Base-by-base conservation (phyloP, 2,888 invertebrate species). In the Electrophaes corylata region DNA sequence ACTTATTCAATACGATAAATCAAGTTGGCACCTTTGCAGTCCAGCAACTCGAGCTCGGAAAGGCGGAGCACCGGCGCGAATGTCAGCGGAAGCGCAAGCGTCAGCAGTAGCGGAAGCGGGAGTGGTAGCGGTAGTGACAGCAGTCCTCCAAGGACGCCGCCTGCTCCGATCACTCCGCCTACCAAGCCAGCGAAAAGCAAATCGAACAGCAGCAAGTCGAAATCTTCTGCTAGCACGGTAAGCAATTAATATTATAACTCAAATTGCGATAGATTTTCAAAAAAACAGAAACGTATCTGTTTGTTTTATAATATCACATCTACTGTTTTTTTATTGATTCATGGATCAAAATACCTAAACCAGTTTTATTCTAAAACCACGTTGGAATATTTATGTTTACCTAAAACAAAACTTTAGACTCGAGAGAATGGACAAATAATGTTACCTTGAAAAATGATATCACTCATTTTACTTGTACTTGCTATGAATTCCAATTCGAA, bases 61-160 rank as follows among this genome's bases (percentile, higher is more conserved):
- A 87, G 86, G 70, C 80, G 82, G 43, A 76, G 72, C 41, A 72
- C 78, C 55, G 79, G 72, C 60, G 71, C 72, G 50, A 77, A 73
- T 71, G 77, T 72, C 58, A 73, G 69, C 79, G 78, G 72, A 76
- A 76, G 72, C 75, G 82, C 72, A 63, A 66, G 78, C 66, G 82
- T 43, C 68, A 57, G 70, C 65, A 70, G 78, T 52, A 80, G 73
- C 62, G 73, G 72, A 48, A 76, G 73, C 72, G 77, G 75, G 52
- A 74, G 69, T 80, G 79, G 73, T 75, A 78, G 74, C 76, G 83
- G 74, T 64, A 70, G 80, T 67, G 83, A 88, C 68, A 79, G 81
- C 67, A 80, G 86, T 75, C 83, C 92, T 64, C 87, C 91, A 52
- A 61, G 92, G 79, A 86, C 92, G 65, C 90, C 91, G 26, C 90